phyloP scores from a whole-genome alignment of 2,888 invertebrate genomes.

The Drosophila flavopinicola region DNA sequence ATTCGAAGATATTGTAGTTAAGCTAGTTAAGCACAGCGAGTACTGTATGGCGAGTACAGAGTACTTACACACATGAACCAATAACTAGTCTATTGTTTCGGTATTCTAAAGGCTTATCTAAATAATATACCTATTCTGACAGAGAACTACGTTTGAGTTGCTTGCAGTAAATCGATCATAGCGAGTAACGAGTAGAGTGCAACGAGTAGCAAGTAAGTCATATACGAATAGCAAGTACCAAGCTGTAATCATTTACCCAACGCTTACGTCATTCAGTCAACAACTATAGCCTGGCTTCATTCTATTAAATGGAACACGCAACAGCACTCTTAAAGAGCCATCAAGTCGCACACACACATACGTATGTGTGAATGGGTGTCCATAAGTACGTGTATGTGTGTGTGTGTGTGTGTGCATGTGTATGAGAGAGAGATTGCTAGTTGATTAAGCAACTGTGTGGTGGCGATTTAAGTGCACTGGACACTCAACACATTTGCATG shows the following conservation, averaged over 20 bases:
- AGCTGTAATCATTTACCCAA: conserved; percentile 28
- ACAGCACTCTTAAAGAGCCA: conserved; percentile 57
- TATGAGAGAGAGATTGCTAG: conserved; percentile 53
- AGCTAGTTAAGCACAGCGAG: not conserved
- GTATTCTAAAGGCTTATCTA: too few species aligned
- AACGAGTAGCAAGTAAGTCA: conserved; percentile 6
- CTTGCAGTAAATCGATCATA: not conserved
- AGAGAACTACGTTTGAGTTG: too few species aligned
- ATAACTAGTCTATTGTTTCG: too few species aligned
- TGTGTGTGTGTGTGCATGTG: conserved; percentile 13
- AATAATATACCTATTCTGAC: too few species aligned
- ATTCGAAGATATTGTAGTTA: not conserved
- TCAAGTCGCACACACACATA: conserved; percentile 31
- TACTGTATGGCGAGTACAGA: not conserved
- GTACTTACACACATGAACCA: not conserved
- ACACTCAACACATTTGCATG: conserved; percentile 68
- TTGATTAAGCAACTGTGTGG: conserved; percentile 74
- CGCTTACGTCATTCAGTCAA: conserved; percentile 64
- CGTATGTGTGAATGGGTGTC: not conserved
- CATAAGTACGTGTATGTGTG: not conserved
- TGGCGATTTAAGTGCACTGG: conserved; percentile 74
- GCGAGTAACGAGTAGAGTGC: not conserved
- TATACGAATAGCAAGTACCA: not conserved
- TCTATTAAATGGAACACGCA: conserved; percentile 67
- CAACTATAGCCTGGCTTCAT: conserved; percentile 39